Base-by-base conservation (phyloP, 2,113 vertebrate species). In the Nanorana parkeri region DNA sequence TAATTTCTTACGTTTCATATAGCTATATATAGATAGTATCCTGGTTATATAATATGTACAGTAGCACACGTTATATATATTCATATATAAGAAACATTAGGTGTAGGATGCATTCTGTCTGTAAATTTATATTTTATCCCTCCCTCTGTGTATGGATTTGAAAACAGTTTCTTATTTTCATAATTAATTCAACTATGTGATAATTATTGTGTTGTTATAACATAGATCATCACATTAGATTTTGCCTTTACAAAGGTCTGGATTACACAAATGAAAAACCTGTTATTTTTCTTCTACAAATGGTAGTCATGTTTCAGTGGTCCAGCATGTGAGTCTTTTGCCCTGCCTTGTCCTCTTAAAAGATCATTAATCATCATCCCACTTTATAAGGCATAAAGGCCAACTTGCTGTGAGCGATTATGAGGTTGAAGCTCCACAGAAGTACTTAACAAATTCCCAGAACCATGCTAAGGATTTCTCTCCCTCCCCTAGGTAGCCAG, bases 371-470 rank as follows among this genome's bases (percentile, higher is more conserved):
- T 99, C 97, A 96, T 94, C 83, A 80, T 88, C 88, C 94, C 94
- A 93, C 94, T 98, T 97, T 97, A 96, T 98, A 97, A 96, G 97
- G 96, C 96, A 95, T 91, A 90, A 89, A 90, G 93, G 94, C 95
- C 92, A 91, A 87, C 90, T 91, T 90, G 88, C 96, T 91, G 91
- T 88, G 88, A 93, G 92, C 91, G 90, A 94, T 94, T 93, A 94
- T 93, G 93, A 94, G 95, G 93, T 93, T 92, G 92, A 88, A 90
- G 91, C 88, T 92, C 91, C 91, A 23, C 94, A 93, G 92, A 95
- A 96, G 96, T 95, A 95, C 95, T 97, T 97, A 96, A 94, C 94
- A 95, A 96, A 95, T 97, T 95, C 96, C 96, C 95, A 95, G 94
- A 93, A 91, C 94, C 89, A 52, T 86, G 91, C 90, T 91, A 92